phyloP scores from a whole-genome alignment of 1,140 invertebrate genomes.

The Polypedilum vanderplanki region DNA sequence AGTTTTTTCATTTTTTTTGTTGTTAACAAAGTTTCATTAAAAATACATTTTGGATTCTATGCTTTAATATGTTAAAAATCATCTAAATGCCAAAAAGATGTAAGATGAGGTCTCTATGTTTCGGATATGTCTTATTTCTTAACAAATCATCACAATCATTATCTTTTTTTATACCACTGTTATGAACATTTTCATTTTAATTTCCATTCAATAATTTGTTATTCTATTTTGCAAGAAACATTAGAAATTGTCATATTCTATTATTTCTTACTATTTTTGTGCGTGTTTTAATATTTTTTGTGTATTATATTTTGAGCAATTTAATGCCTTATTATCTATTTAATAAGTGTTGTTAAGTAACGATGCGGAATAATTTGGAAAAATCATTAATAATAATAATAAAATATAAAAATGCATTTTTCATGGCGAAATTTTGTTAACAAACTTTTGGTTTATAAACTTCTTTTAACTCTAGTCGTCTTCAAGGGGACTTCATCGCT shows the following conservation, averaged over 20 bases:
- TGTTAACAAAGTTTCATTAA: conserved; percentile 6
- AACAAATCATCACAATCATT: conserved; percentile 3
- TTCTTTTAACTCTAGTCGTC: conserved; percentile 11
- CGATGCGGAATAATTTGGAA: conserved; percentile 10
- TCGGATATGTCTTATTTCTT: conserved; percentile 9
- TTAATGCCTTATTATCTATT: neutral
- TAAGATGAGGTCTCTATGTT: conserved; percentile 10
- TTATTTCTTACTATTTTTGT: neutral
- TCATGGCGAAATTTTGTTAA: conserved; percentile 18
- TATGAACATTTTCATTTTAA: neutral
- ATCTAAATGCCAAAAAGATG: neutral
- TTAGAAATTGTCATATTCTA: neutral
- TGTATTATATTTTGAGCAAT: neutral
- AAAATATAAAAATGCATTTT: neutral
- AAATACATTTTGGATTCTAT: neutral
- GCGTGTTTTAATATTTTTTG: too few species aligned
- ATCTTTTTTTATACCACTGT: neutral
- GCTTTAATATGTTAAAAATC: neutral
- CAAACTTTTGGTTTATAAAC: neutral
- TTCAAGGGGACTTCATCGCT: neutral
- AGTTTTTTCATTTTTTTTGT: neutral
- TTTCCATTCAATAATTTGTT: too few species aligned
- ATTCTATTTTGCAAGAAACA: neutral
- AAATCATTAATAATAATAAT: neutral
- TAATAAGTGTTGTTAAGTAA: conserved; percentile 4